Conservation (phyloP, 2,113 vertebrate species). For the Burhinus oedicnemus region DNA sequence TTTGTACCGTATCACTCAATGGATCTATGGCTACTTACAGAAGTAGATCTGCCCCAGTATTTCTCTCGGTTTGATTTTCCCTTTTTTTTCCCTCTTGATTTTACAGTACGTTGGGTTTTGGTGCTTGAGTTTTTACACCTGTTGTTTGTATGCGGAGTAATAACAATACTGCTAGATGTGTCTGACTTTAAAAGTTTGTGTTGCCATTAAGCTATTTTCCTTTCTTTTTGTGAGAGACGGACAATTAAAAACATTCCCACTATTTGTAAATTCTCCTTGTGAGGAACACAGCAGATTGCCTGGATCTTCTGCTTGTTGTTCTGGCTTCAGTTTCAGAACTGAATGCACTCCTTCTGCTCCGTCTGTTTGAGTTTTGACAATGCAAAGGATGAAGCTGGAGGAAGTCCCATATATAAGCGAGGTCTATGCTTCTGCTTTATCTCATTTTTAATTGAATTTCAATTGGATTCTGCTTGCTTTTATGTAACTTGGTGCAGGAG, state of each 20-base stretch:
- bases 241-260: slow-evolving; percentile 73
- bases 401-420: slow-evolving; percentile 70
- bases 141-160: neutral
- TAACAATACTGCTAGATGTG: neutral
- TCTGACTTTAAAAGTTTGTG: slow-evolving; percentile 44
- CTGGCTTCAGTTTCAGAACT: slow-evolving; percentile 83
- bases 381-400: slow-evolving; percentile 79
- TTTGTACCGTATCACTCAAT: neutral
- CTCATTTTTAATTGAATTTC: slow-evolving; percentile 62
- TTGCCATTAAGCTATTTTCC: slow-evolving; percentile 57
- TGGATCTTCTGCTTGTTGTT: slow-evolving; percentile 81
- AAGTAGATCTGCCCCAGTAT: neutral
- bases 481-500: slow-evolving; percentile 9
- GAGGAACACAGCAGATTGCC: slow-evolving; percentile 81
- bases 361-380: slow-evolving; percentile 84
- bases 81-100: neutral
- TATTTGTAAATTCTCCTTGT: slow-evolving; percentile 78
- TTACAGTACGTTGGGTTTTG: neutral
- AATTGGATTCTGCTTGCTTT: slow-evolving; percentile 38
- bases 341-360: slow-evolving; percentile 82
- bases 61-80: neutral
- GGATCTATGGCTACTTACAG: neutral
- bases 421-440: slow-evolving; percentile 66
- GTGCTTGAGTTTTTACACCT: neutral
- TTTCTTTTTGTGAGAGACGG: slow-evolving; percentile 69